These are phyloP conservation scores for Rhodeus uyekii DNA, from an alignment of 2,797 vertebrate genomes.

Conservation along the genomic window DNA sequence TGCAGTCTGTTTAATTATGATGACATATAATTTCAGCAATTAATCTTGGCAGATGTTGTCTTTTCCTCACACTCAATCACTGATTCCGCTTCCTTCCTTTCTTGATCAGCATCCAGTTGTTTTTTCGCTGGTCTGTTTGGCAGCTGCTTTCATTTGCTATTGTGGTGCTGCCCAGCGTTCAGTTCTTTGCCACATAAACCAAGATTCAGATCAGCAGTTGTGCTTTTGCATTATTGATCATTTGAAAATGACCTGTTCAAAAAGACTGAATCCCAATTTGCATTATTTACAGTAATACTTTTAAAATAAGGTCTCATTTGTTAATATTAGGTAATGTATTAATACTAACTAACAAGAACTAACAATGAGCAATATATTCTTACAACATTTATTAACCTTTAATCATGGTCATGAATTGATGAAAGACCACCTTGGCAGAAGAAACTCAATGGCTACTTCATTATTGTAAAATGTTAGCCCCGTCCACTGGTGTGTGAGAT, in stretches of 20 bases:
- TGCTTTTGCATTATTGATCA: conserved; percentile 37
- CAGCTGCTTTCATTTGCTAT: conserved; percentile 19
- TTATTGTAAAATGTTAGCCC: no score
- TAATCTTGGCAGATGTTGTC: conserved; percentile 4
- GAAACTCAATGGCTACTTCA: no score
- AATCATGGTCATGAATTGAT: no score
- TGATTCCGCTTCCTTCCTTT: conserved; percentile 21
- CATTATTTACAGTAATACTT: background rate
- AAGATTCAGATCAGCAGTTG: conserved; percentile 19
- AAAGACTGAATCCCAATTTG: conserved; percentile 9
- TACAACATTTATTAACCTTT: no score
- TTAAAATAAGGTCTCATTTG: no score
- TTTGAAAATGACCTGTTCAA: background rate
- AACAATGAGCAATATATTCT: no score
- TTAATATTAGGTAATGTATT: no score
- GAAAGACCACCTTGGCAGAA: no score
- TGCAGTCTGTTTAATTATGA: conserved; percentile 19
- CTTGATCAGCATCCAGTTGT: conserved; percentile 31
- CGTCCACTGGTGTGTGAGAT: no score
- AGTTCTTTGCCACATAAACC: conserved; percentile 25
- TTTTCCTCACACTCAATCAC: conserved; percentile 15
- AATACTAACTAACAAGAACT: no score
- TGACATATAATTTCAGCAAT: conserved; percentile 17
- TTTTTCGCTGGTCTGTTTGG: conserved; percentile 27
- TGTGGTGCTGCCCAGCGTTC: background rate